Percentiles rank a stretch among this genome's conserved stretches.
phyloP scores from a whole-genome alignment of 2,113 vertebrate species.

The Malurus elegans region DNA sequence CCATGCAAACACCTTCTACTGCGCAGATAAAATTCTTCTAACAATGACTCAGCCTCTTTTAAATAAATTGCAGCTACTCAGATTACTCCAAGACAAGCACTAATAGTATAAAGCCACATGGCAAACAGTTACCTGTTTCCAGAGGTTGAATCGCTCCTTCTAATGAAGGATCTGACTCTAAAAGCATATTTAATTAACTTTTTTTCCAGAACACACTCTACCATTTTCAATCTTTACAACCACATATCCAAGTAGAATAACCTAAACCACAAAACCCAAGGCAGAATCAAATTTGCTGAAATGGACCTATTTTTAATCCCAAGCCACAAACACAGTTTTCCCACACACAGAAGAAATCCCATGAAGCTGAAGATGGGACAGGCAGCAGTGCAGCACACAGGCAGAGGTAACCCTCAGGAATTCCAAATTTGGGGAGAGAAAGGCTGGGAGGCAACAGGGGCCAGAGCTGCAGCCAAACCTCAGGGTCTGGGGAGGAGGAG shows the following conservation, averaged over 20 bases:
- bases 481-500: not conserved
- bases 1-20: not conserved
- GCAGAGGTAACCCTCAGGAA: not conserved
- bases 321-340: not conserved
- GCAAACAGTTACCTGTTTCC: conserved; percentile 40
- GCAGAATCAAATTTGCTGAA: not conserved
- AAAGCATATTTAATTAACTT: not conserved
- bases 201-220: not conserved
- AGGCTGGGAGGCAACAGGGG: not conserved
- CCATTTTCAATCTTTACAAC: not conserved
- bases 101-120: not conserved
- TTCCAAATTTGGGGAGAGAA: not conserved
- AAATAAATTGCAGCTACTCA: not conserved
- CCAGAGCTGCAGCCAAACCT: not conserved
- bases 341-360: not conserved
- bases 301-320: not conserved
- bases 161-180: conserved; percentile 30
- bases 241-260: not conserved
- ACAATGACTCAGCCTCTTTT: not conserved
- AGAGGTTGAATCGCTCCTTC: not conserved
- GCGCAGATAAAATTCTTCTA: not conserved
- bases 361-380: not conserved
- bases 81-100: not conserved
- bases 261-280: conserved; percentile 21
- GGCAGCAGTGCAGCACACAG: not conserved